A percentile compares a stretch with the other conserved stretches of the same genome.
Evolutionary conservation across 2,113 vertebrate genomes (phyloP).

Genomic region (Glaucomys volans): DNA sequence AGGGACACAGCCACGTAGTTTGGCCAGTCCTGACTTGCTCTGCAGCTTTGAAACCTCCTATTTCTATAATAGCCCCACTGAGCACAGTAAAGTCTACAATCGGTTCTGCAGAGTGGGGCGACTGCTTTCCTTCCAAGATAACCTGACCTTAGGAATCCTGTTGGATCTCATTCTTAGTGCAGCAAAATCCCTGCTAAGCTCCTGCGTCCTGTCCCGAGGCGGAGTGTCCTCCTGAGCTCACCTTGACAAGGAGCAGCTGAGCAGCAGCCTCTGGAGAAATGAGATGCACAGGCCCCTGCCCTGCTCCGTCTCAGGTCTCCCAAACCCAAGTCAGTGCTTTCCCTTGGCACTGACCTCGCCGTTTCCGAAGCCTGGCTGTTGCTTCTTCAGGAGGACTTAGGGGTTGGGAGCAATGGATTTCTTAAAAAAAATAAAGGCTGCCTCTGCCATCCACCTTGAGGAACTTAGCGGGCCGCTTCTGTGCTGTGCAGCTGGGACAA

Average conservation of each 20-base stretch:
- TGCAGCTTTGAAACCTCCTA: not conserved
- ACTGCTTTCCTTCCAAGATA: not conserved
- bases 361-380: not conserved
- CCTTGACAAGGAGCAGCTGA: conserved; percentile 86
- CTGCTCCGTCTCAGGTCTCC: fast-evolving
- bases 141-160: not conserved
- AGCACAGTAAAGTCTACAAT: conserved; percentile 34
- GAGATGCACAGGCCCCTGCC: fast-evolving
- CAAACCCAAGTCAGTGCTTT: fast-evolving
- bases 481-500: fast-evolving
- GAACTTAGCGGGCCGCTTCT: not conserved
- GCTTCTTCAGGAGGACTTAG: not conserved
- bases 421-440: not conserved
- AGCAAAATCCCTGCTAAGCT: not conserved
- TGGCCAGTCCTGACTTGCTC: conserved; percentile 57
- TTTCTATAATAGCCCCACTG: conserved; percentile 36
- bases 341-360: not conserved
- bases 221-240: conserved; percentile 53
- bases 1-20: not conserved
- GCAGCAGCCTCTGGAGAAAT: not conserved
- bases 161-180: not conserved
- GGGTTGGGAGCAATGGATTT: not conserved
- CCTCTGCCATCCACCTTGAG: not conserved
- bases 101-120: not conserved
- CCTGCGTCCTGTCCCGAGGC: fast-evolving